Evolutionary conservation across 2,888 invertebrate genomes (phyloP), one percentile per base, ranked within the genome.

Genomic region (Eledona agricola): DNA sequence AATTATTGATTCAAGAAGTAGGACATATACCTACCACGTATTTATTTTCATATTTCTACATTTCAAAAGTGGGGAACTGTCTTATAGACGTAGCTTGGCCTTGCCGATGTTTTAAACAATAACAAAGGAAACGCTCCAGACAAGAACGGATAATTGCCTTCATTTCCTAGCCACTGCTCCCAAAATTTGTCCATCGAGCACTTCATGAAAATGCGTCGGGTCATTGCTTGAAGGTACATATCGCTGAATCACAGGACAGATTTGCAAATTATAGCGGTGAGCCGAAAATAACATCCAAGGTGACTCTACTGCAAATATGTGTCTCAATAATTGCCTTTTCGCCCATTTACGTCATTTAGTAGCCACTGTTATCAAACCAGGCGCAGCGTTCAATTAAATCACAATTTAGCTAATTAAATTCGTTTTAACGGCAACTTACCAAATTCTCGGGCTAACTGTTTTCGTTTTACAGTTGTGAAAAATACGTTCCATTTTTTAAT

Each of bases 231-330:
- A 49, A 57, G 56, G 57, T 58, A 57, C 7, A 9, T 32, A 29
- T 17, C 25, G 47, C 38, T 47, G 47, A 47, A 25, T 49, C 49
- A 49, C 58, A 56, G 49, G 55, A 63, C 60, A 56, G 60, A 62
- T 62, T 66, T 55, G 60, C 59, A 57, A 64, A 63, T 64, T 63
- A 62, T 60, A 46, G 53, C 61, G 51, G 15, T 26, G 59, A 31
- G 63, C 59, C 62, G 45, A 59, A 67, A 67, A 67, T 67, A 65
- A 62, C 62, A 25, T 58, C 59, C 66, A 67, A 67, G 67, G 65
- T 64, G 59, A 66, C 64, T 64, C 51, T 35, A 47, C 50, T 40
- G 53, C 52, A 47, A 60, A 60, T 60, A 54, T n/a, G n/a, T n/a
- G n/a, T 59, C 51, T 54, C 58, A 60, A 57, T 62, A 59, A 64